Evolutionary conservation across 2,888 invertebrate genomes (phyloP).

Genomic region (Spisula subtruncata): DNA sequence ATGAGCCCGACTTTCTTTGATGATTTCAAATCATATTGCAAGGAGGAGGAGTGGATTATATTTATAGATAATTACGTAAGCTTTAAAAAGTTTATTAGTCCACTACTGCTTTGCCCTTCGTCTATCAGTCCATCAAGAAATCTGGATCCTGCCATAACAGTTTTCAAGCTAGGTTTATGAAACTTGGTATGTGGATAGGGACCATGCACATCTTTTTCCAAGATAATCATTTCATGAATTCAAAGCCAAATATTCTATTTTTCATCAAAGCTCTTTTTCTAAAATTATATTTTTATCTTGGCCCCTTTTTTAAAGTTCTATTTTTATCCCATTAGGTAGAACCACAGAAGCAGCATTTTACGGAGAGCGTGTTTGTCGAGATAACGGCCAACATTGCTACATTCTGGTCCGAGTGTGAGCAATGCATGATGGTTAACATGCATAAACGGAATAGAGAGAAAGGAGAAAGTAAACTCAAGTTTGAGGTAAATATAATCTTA

Average conservation of each 20-base stretch:
- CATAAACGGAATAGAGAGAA: constrained; percentile 89
- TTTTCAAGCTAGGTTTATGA: too few species aligned
- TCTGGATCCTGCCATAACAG: too few species aligned
- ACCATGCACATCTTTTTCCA: too few species aligned
- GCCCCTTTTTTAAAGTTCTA: not conserved
- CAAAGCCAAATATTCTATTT: too few species aligned
- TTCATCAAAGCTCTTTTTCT: too few species aligned
- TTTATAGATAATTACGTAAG: constrained; percentile 87
- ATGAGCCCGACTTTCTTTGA: constrained; percentile 90
- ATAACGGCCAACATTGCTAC: constrained; percentile 88
- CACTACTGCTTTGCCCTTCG: not conserved
- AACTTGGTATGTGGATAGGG: too few species aligned
- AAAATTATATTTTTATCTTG: too few species aligned
- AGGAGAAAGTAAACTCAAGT: constrained; percentile 89
- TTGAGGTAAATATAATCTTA: constrained; percentile 85
- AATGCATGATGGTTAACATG: constrained; percentile 90
- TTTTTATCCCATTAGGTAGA: constrained; percentile 59
- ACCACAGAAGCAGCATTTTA: constrained; percentile 89
- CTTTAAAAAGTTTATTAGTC: not conserved
- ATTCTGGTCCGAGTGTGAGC: constrained; percentile 91
- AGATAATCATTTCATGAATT: too few species aligned
- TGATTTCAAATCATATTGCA: constrained; percentile 90
- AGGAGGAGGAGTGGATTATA: constrained; percentile 89
- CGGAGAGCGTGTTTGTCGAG: constrained; percentile 88
- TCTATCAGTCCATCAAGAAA: too few species aligned